Evolutionary conservation across 1,140 invertebrate genomes (phyloP), one percentile per base, ranked within the genome.

Genomic region (Onthophagus taurus): DNA sequence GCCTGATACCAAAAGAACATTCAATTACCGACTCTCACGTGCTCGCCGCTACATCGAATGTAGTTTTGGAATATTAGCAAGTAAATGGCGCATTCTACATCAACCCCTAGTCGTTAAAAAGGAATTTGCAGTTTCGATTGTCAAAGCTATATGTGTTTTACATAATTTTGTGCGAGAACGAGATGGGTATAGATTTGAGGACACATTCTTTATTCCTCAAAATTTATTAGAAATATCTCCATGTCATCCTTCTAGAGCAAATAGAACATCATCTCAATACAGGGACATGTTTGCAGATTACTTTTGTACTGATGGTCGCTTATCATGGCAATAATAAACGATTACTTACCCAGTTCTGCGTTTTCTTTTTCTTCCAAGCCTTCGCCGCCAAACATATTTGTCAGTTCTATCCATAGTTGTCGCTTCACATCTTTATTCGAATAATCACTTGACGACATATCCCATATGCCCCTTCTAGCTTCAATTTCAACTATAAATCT

Each of bases 11-110:
- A 58, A 69, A 50, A 55, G 53, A 51, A 60, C 64, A 31, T 71
- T 66, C 47, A 71, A 72, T 47, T 71, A 69, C 44, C 44, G 67
- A 43, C 44, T 67, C 13, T 61, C 57, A 16, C 49, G 63, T 37
- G 60, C 63, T 21, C 45, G 66, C 39, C 42, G 60, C 14, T 54
- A 47, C 7, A 55, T 65, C 3, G 67, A 71, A 57, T 62, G 63
- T 52, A 48, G 63, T 36, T 71, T 71, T 60, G 68, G 66, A 5
- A 69, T 71, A 50, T 42, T 71, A 36, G 52, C 62, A 16, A 53
- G 54, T 17, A 61, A 60, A 47, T 69, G 65, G 65, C 31, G 57
- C 50, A 56, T 69, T 48, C 65, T 68, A 44, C 54, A 54, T 31
- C 49, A 34, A 12, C 20, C 56, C 24, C 54, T 63, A 20, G 42